Evolutionary conservation across 2,888 invertebrate genomes (phyloP).

Genomic region (Neoascia interrupta): DNA sequence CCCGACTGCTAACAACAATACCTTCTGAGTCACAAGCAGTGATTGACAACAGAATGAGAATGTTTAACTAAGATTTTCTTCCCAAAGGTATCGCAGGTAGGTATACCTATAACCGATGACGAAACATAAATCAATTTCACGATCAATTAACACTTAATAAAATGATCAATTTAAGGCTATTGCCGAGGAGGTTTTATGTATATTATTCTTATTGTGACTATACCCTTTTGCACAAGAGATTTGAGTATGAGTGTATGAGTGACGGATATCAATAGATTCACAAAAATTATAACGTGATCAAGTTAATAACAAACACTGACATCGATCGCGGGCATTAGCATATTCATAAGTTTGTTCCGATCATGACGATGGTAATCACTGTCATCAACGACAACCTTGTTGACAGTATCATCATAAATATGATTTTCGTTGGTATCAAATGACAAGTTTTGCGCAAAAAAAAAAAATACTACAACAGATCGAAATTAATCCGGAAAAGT

Average conservation of each 20-base stretch:
- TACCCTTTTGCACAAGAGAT: slow-evolving; percentile 39
- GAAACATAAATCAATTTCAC: slow-evolving; percentile 75
- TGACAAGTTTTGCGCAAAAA: slow-evolving; percentile 30
- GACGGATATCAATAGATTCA: neutral
- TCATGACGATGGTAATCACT: slow-evolving; percentile 56
- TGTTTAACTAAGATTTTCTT: slow-evolving; percentile 35
- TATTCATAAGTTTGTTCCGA: slow-evolving; percentile 69
- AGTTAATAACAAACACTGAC: slow-evolving; percentile 31
- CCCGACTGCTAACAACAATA: neutral
- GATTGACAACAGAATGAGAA: slow-evolving; percentile 8
- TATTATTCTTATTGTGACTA: slow-evolving; percentile 13
- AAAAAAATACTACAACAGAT: neutral
- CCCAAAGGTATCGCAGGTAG: slow-evolving; percentile 1
- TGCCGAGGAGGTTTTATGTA: neutral
- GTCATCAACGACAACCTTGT: slow-evolving; percentile 49
- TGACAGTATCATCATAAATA: slow-evolving; percentile 48
- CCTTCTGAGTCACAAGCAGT: slow-evolving; percentile 33
- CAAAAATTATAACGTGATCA: slow-evolving; percentile 47
- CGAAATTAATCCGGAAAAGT: slow-evolving; percentile 48
- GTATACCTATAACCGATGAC: slow-evolving; percentile 18
- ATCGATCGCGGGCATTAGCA: slow-evolving; percentile 63
- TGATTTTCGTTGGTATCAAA: neutral
- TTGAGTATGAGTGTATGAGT: no score
- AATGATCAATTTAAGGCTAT: slow-evolving; percentile 43
- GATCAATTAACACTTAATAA: slow-evolving; percentile 76